Percentiles rank a stretch among this genome's conserved stretches.
Conservation (phyloP, 2,888 invertebrate genomes). For the Drosophila lacicola region DNA sequence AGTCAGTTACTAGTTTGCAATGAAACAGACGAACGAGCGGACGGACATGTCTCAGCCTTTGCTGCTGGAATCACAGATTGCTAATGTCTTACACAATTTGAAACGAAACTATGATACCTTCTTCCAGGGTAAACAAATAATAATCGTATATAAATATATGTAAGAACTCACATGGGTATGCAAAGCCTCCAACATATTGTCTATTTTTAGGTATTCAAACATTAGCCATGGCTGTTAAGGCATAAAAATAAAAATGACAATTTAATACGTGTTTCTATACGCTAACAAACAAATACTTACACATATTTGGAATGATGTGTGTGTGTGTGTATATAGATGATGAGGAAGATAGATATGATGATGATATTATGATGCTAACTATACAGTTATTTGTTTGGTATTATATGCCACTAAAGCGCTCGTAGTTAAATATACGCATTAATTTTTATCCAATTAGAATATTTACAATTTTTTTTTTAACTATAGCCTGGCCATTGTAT, state of each 20-base stretch:
- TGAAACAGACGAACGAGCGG: too few species aligned
- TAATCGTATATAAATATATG: not conserved
- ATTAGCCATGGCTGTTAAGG: not conserved
- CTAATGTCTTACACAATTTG: too few species aligned
- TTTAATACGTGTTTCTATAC: not conserved
- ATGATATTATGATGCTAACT: not conserved
- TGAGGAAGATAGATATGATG: not conserved
- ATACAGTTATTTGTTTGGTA: slow-evolving; percentile 1
- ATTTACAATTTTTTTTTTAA: not conserved
- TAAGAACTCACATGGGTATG: not conserved
- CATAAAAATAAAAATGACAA: not conserved
- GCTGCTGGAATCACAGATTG: too few species aligned
- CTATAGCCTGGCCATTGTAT: not conserved
- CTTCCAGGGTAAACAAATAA: too few species aligned
- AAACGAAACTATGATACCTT: too few species aligned
- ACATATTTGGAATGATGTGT: slow-evolving; percentile 2
- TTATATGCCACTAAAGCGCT: not conserved
- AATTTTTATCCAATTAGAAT: too few species aligned
- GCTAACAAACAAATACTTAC: not conserved
- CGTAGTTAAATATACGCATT: not conserved
- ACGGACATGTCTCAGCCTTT: too few species aligned
- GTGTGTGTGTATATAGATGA: slow-evolving; percentile 1
- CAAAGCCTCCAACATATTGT: not conserved
- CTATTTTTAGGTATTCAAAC: not conserved
- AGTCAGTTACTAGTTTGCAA: too few species aligned